Percentiles rank a stretch among this genome's conserved stretches.
Conservation (phyloP, 2,113 vertebrate genomes). For the Gallinago media region DNA sequence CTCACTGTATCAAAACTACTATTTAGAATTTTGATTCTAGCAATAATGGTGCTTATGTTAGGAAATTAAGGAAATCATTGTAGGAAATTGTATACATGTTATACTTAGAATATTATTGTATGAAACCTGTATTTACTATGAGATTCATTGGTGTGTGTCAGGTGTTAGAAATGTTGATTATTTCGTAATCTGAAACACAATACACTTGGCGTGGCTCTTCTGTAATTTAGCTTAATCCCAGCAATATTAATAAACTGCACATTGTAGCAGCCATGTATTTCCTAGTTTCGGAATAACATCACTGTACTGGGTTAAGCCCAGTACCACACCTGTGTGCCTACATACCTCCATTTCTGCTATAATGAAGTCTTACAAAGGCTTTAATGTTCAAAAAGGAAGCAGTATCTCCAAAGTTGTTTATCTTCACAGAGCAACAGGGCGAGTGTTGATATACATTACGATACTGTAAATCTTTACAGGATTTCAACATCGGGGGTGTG, state of each 20-base stretch:
- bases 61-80: background rate
- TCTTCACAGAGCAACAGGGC: background rate
- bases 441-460: background rate
- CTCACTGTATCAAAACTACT: background rate
- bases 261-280: background rate
- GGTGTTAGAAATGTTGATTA: background rate
- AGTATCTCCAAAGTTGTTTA: background rate
- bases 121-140: background rate
- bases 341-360: background rate
- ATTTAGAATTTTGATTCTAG: background rate
- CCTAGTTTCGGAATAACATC: background rate
- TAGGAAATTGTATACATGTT: background rate
- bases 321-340: background rate
- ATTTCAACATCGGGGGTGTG: background rate
- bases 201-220: background rate
- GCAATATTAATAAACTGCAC: background rate
- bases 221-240: background rate
- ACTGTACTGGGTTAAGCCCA: background rate
- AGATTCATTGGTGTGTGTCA: background rate
- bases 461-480: background rate
- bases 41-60: background rate
- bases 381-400: background rate
- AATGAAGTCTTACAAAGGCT: background rate
- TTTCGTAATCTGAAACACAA: background rate
- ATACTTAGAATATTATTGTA: background rate